Base-by-base conservation (phyloP, 2,888 invertebrate species). In the Drosophila niveifrons region DNA sequence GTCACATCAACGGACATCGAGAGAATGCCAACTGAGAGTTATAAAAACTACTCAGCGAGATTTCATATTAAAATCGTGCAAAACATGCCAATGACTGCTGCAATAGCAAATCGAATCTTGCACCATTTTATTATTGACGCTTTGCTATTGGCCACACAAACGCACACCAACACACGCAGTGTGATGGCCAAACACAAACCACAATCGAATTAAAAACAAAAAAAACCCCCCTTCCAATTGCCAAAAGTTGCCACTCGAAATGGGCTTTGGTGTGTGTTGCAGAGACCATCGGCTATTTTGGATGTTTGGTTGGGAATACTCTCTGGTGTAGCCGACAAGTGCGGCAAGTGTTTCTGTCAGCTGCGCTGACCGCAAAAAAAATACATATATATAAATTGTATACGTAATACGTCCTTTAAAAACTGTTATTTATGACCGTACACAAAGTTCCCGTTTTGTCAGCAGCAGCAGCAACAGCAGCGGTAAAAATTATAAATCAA, bases 51-150 rank as follows among this genome's bases (percentile, higher is more conserved):
- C 13, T 13, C 44, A 31, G 52, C 51, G 62, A 62, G 62, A 59
- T 70, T 63, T 61, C 51, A 72, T 79, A 86, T 82, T 70, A 69
- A 86, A 85, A 74, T 82, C 86, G 70, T 86, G 83, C 68, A 69
- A 66, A 66, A 70, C 64, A 82, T 67, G 55, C 65, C 63, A 69
- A 78, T 72, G 55, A 36, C 39, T 34, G 41, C 39, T 31, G 36
- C 51, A 52, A 39, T 52, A 17, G 18, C 18, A 41, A 50, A 66
- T 51, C 56, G 43, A 66, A 63, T 70, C n/a, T 34, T 39, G 43
- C 15, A 11, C 51, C 34, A 72, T 58, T 72, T 51, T 62, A 47
- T 58, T 77, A 72, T 67, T 66, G 52, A 66, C 56, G 72, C 59
- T 13, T 28, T 62, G 62, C 43, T 41, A 44, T 59, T 59, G 63